Evolutionary conservation across 2,113 vertebrate genomes (phyloP).

Genomic region (Zosterops lateralis): DNA sequence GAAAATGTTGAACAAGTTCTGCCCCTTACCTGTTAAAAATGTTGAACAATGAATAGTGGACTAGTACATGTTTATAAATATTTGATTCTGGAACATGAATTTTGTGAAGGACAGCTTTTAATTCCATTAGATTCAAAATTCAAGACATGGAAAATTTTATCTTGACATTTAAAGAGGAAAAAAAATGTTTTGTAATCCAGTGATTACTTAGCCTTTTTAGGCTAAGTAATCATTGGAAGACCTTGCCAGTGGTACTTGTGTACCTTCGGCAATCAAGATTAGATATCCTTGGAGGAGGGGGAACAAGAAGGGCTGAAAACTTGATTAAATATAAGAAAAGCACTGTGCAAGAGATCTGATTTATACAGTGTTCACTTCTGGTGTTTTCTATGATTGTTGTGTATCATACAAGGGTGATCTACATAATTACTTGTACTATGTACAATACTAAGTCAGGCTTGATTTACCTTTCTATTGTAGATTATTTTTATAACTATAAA

Average conservation of each 20-base stretch:
- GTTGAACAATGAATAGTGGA: not conserved
- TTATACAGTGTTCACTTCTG: not conserved
- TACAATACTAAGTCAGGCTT: not conserved
- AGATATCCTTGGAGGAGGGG: accelerated
- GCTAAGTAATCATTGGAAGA: not conserved
- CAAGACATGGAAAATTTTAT: not conserved
- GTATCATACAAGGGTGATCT: not conserved
- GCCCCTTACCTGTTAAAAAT: not conserved
- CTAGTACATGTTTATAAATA: not conserved
- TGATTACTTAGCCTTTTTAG: not conserved
- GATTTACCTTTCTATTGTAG: not conserved
- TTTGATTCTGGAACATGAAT: not conserved
- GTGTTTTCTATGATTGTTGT: not conserved
- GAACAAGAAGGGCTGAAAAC: not conserved
- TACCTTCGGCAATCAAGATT: not conserved
- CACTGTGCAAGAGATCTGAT: not conserved
- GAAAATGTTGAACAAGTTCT: not conserved
- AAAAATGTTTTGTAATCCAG: not conserved
- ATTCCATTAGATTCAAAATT: not conserved
- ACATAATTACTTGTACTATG: not conserved
- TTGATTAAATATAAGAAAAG: not conserved
- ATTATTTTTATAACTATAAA: not conserved
- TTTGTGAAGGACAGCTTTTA: not conserved
- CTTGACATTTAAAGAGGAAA: not conserved
- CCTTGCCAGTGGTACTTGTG: not conserved